These are phyloP conservation scores for Sabatieria punctata DNA, from an alignment of 2,888 invertebrate genomes.

Conservation along the genomic window DNA sequence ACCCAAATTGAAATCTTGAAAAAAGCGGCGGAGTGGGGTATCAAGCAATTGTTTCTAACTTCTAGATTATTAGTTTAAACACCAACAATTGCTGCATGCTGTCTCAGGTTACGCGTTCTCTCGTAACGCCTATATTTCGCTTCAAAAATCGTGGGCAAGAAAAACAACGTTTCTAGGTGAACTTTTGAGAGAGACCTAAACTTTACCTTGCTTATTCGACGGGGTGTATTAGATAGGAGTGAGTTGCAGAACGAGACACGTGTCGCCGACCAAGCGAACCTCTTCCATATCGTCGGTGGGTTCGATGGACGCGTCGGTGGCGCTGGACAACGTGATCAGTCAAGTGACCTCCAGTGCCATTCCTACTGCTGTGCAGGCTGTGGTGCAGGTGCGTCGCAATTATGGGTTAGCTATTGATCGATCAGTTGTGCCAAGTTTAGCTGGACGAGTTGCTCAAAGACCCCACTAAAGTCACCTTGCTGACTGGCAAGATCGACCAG, in stretches of 20 bases:
- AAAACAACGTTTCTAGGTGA: too few relatives aligned
- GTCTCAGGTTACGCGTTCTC: too few relatives aligned
- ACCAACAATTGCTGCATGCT: too few relatives aligned
- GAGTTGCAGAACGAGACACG: neutral
- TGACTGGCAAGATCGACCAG: slow-evolving; percentile 47
- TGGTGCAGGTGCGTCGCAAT: slow-evolving; percentile 39
- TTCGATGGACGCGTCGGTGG: slow-evolving; percentile 28
- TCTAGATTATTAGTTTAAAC: too few relatives aligned
- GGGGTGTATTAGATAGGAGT: too few relatives aligned
- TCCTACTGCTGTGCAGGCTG: slow-evolving; percentile 46
- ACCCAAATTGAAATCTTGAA: too few relatives aligned
- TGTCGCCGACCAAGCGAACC: neutral
- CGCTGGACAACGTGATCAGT: slow-evolving; percentile 41
- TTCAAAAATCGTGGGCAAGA: too few relatives aligned
- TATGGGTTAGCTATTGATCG: neutral
- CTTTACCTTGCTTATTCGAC: too few relatives aligned
- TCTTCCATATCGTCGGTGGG: neutral
- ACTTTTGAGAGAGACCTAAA: too few relatives aligned
- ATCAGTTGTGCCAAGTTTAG: slow-evolving; percentile 24
- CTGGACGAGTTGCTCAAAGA: slow-evolving; percentile 49
- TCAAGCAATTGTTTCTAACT: too few relatives aligned
- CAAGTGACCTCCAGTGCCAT: slow-evolving; percentile 50
- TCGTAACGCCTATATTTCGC: too few relatives aligned
- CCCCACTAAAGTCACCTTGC: slow-evolving; percentile 28
- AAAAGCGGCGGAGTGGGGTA: too few relatives aligned